These are phyloP conservation scores for Pemphigus obesinymphae DNA, from an alignment of 1,140 invertebrate genomes.

Conservation along the genomic window DNA sequence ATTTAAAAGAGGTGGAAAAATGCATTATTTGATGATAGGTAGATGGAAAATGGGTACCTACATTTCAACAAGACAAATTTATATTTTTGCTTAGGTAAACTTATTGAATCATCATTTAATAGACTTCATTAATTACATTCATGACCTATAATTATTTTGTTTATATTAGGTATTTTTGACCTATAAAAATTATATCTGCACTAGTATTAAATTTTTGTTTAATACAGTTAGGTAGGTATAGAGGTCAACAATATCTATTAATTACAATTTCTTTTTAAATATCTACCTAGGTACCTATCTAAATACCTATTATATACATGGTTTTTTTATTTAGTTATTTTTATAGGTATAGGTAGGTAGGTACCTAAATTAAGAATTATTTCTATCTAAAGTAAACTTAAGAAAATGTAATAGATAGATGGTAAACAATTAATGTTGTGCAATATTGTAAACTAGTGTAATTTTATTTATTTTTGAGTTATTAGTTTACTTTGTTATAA, in stretches of 20 bases:
- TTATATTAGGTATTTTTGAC: background rate
- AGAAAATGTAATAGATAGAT: too few relatives aligned
- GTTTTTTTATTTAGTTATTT: too few relatives aligned
- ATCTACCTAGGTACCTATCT: too few relatives aligned
- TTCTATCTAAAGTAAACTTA: too few relatives aligned
- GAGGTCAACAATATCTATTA: background rate
- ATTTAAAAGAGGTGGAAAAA: background rate
- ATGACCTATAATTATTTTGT: conserved; percentile 11
- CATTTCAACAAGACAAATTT: background rate
- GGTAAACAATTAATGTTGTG: too few relatives aligned
- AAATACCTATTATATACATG: too few relatives aligned
- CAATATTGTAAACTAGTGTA: too few relatives aligned
- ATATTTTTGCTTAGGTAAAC: background rate
- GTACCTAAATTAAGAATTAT: too few relatives aligned
- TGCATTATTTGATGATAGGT: background rate
- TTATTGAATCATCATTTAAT: background rate
- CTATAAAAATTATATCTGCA: background rate
- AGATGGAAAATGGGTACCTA: background rate
- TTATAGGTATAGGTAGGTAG: too few relatives aligned
- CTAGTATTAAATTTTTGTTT: background rate
- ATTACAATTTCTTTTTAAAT: background rate
- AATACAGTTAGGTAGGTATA: background rate
- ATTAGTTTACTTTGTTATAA: too few relatives aligned
- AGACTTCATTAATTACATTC: background rate
- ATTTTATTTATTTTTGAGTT: too few relatives aligned